Conservation (phyloP, 2,888 invertebrate genomes). For the Tryphoninae sp. region DNA sequence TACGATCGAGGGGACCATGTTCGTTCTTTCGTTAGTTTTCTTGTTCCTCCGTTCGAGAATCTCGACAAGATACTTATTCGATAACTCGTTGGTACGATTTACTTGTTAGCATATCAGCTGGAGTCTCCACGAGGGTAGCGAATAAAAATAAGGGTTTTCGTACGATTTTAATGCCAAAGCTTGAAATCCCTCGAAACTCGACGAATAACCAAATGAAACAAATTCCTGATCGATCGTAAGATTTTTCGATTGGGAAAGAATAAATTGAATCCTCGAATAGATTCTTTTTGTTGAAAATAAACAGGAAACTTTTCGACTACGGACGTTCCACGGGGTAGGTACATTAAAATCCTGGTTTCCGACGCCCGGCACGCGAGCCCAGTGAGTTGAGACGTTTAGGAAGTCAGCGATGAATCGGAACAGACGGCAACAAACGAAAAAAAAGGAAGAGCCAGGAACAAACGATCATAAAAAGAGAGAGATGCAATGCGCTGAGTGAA, state of each 20-base stretch:
- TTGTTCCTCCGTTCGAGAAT: constrained; percentile 10
- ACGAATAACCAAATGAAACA: not conserved
- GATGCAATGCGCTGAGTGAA: constrained; percentile 9
- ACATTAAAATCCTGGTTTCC: too few relatives aligned
- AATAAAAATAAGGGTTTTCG: not conserved
- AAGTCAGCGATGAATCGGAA: constrained; percentile 24
- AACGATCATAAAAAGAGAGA: not conserved
- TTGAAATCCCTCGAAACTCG: not conserved
- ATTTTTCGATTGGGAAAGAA: not conserved
- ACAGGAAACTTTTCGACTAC: not conserved
- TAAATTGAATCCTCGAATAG: not conserved
- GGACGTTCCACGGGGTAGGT: not conserved
- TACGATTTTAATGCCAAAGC: not conserved
- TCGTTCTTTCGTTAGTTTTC: constrained; percentile 5
- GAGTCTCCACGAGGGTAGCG: not conserved
- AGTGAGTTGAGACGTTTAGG: constrained; percentile 28
- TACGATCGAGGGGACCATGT: constrained; percentile 3
- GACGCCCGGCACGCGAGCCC: not conserved
- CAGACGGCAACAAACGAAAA: constrained; percentile 24
- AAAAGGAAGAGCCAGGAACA: not conserved
- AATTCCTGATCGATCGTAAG: not conserved
- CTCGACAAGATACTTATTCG: constrained; percentile 65
- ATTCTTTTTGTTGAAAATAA: not conserved
- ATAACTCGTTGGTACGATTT: constrained; percentile 48
- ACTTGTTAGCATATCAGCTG: not conserved